phyloP scores from a whole-genome alignment of 2,113 vertebrate species.

The Entelurus aequoreus region DNA sequence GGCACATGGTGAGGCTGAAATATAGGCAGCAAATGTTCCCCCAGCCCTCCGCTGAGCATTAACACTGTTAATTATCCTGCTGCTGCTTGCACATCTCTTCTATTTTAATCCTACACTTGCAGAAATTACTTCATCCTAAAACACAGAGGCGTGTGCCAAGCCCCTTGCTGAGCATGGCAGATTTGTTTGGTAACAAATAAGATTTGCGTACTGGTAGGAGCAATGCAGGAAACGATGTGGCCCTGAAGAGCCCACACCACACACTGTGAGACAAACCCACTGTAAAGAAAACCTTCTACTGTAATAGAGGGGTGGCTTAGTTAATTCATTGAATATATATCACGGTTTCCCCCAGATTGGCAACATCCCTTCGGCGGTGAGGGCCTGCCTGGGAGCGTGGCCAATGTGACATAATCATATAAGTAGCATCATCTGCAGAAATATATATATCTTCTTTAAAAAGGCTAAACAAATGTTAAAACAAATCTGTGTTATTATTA shows the following conservation, averaged over 20 bases:
- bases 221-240: constrained; percentile 12
- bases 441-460: too few relatives aligned
- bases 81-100: constrained; percentile 36
- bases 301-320: constrained; percentile 3
- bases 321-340: neutral
- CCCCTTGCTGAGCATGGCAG: constrained; percentile 28
- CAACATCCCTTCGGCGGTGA: too few relatives aligned
- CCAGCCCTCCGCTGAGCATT: constrained; percentile 31
- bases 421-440: too few relatives aligned
- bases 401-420: too few relatives aligned
- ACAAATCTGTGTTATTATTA: too few relatives aligned
- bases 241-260: constrained; percentile 12
- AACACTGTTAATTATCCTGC: constrained; percentile 59
- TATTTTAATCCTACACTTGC: constrained; percentile 53
- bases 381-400: too few relatives aligned
- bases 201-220: constrained; percentile 11
- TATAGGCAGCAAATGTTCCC: constrained; percentile 49
- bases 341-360: too few relatives aligned
- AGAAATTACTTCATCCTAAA: constrained; percentile 30
- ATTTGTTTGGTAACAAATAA: constrained; percentile 44
- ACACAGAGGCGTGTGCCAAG: constrained; percentile 17
- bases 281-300: constrained; percentile 34
- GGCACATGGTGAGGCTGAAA: constrained; percentile 36
- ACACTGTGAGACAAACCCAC: constrained; percentile 22
- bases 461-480: too few relatives aligned